Evolutionary conservation across 1,140 invertebrate species (phyloP).

Genomic region (Calliopsis andreniformis): DNA sequence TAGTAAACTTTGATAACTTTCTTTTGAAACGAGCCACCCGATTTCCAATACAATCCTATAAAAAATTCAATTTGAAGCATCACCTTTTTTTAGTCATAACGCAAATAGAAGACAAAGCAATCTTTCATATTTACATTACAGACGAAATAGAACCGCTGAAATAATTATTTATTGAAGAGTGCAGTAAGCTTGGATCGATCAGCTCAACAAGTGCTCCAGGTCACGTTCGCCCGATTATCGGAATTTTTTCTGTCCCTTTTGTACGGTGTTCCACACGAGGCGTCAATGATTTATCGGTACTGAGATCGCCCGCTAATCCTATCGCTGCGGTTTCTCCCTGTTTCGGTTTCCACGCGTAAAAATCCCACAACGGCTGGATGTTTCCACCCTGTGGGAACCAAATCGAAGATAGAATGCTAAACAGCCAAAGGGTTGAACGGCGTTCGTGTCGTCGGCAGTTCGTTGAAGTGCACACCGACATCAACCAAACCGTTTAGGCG

Average conservation of each 20-base stretch:
- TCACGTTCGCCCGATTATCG: slow-evolving; percentile 51
- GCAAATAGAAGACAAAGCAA: neutral
- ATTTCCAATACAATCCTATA: too few relatives aligned
- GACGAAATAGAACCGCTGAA: neutral
- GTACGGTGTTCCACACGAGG: neutral
- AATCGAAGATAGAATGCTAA: slow-evolving; percentile 82
- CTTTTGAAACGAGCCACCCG: too few relatives aligned
- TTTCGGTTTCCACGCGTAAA: slow-evolving; percentile 47
- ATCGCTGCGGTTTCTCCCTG: slow-evolving; percentile 8
- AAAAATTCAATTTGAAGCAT: too few relatives aligned
- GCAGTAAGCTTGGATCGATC: slow-evolving; percentile 33
- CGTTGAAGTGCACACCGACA: slow-evolving; percentile 52
- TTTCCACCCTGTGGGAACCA: slow-evolving; percentile 51
- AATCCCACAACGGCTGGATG: slow-evolving; percentile 39
- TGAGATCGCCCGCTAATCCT: slow-evolving; percentile 39
- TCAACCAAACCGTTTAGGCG: slow-evolving; percentile 47
- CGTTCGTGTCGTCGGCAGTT: slow-evolving; percentile 63
- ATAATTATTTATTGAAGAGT: slow-evolving; percentile 29
- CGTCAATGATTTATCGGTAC: slow-evolving; percentile 46
- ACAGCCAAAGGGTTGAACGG: slow-evolving; percentile 80
- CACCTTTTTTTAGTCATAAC: neutral
- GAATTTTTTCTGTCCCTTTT: slow-evolving; percentile 36
- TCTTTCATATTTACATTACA: too few relatives aligned
- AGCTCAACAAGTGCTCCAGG: slow-evolving; percentile 46
- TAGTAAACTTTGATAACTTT: too few relatives aligned